phyloP scores from a whole-genome alignment of 2,888 invertebrate genomes.

The Gastrophysa polygoni region DNA sequence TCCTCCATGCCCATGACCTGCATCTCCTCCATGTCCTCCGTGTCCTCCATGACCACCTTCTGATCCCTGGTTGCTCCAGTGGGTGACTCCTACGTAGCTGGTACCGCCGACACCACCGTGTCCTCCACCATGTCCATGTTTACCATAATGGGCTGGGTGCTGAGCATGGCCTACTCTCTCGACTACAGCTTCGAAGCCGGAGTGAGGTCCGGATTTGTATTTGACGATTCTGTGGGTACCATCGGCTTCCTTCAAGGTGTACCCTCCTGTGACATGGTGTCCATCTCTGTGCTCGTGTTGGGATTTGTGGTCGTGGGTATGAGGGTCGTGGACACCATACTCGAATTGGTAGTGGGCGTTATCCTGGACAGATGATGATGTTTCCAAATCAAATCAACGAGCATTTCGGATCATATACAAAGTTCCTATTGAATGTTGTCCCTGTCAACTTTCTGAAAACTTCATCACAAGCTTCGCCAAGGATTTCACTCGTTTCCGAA shows the following conservation, averaged over 20 bases:
- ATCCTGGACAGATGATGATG: too few relatives aligned
- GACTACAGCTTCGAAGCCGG: constrained; percentile 44
- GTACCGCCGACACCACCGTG: constrained; percentile 23
- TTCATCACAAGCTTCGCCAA: too few relatives aligned
- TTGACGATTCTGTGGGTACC: constrained; percentile 54
- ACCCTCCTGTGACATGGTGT: constrained; percentile 52
- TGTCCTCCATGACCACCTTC: constrained; percentile 22
- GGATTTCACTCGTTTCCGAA: too few relatives aligned
- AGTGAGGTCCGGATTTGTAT: constrained; percentile 44
- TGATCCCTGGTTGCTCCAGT: constrained; percentile 36
- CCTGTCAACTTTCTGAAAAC: too few relatives aligned
- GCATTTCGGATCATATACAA: too few relatives aligned
- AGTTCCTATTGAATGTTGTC: neutral
- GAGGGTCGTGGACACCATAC: constrained; percentile 55
- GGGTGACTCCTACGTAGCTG: constrained; percentile 43
- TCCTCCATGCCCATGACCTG: constrained; percentile 42
- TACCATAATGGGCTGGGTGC: constrained; percentile 41
- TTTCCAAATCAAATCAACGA: too few relatives aligned
- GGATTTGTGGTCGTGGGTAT: constrained; percentile 54
- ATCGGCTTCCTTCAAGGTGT: constrained; percentile 54
- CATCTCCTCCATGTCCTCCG: constrained; percentile 18
- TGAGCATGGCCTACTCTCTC: constrained; percentile 43
- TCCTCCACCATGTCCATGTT: constrained; percentile 29
- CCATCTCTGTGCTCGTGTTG: constrained; percentile 55
- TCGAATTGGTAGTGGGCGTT: constrained; percentile 51